Evolutionary conservation across 1,140 invertebrate species (phyloP).

Genomic region (Drosophila bipectinata): DNA sequence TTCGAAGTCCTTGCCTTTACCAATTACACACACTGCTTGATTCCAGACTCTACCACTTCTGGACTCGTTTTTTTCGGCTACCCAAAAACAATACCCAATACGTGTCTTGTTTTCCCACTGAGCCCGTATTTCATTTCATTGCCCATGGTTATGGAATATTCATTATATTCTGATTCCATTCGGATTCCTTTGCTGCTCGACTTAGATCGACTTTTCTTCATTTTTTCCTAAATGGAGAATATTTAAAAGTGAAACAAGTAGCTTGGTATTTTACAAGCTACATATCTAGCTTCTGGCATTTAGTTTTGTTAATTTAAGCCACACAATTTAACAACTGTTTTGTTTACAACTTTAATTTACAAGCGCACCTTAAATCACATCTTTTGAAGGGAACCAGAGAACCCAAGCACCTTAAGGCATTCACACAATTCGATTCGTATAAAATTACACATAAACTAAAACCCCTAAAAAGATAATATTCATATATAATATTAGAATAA

Average conservation of each 20-base stretch:
- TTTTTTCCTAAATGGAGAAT: not conserved
- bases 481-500: not conserved
- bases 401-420: conserved; percentile 5
- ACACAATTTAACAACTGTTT: conserved; percentile 57
- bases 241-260: too few relatives aligned
- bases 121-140: conserved; percentile 22
- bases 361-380: conserved; percentile 26
- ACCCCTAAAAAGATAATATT: not conserved
- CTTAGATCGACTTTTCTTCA: not conserved
- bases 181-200: not conserved
- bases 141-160: conserved; percentile 25
- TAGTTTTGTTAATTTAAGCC: too few relatives aligned
- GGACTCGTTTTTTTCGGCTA: conserved; percentile 6
- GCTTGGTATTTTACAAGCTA: too few relatives aligned
- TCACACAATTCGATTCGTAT: not conserved
- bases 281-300: too few relatives aligned
- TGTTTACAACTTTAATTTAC: not conserved
- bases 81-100: conserved; percentile 26
- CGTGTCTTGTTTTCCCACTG: conserved; percentile 10
- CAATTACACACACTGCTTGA: conserved; percentile 36
- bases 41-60: conserved; percentile 10
- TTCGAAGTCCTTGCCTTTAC: conserved; percentile 32
- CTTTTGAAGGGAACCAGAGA: conserved; percentile 30
- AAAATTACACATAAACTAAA: not conserved
- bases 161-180: not conserved